Percentiles rank a stretch among this genome's conserved stretches.
Conservation (phyloP, 2,797 vertebrate species). For the Bradypodion pumilum region DNA sequence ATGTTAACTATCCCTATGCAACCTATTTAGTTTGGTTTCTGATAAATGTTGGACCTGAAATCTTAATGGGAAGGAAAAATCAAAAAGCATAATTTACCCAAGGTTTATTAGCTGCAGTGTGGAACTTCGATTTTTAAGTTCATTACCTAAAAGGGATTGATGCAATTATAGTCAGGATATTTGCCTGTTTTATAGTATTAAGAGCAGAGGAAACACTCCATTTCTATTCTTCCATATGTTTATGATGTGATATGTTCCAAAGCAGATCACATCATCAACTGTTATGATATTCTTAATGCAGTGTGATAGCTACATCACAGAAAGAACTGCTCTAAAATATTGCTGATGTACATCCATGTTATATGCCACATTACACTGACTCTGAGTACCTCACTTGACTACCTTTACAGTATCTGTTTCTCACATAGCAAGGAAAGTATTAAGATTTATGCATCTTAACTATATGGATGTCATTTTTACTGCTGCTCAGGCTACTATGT, state of each 20-base stretch:
- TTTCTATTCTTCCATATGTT: slow-evolving; percentile 56
- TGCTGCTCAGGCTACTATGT: neutral
- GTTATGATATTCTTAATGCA: slow-evolving; percentile 49
- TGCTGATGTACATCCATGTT: slow-evolving; percentile 32
- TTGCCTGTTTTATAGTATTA: neutral
- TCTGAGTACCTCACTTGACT: slow-evolving; percentile 5
- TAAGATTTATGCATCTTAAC: slow-evolving; percentile 49
- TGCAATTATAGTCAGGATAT: neutral
- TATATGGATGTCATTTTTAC: neutral
- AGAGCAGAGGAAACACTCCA: slow-evolving; percentile 29
- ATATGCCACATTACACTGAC: slow-evolving; percentile 45
- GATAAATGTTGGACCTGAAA: neutral
- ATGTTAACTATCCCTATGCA: neutral
- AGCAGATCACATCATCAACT: slow-evolving; percentile 57
- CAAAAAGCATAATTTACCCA: neutral
- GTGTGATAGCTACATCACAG: slow-evolving; percentile 42
- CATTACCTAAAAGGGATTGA: slow-evolving; percentile 26
- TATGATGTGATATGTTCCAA: slow-evolving; percentile 54
- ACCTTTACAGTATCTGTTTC: slow-evolving; percentile 11
- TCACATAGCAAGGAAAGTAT: slow-evolving; percentile 38
- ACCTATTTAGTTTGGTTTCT: neutral
- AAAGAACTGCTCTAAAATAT: neutral
- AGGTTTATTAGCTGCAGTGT: neutral
- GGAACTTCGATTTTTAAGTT: rapidly evolving
- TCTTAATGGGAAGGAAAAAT: neutral